Evolutionary conservation across 2,113 vertebrate species (phyloP).

Genomic region (Pelecanoides urinatrix): DNA sequence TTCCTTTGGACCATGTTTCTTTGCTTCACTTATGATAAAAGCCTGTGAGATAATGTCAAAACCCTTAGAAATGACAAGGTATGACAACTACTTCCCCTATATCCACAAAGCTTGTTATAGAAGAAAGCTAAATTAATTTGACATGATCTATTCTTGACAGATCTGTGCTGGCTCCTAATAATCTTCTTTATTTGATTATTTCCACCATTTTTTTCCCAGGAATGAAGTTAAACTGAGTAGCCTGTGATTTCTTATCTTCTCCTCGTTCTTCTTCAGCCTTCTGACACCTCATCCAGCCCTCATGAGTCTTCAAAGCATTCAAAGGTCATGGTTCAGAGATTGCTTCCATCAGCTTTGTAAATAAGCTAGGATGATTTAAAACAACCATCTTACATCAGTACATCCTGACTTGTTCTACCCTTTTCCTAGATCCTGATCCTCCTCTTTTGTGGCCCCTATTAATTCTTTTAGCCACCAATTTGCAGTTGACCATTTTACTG

Average conservation of each 20-base stretch:
- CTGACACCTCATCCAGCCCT: background rate
- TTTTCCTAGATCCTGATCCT: background rate
- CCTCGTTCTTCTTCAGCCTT: background rate
- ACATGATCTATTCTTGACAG: conserved; percentile 49
- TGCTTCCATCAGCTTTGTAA: background rate
- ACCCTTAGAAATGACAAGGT: conserved; percentile 52
- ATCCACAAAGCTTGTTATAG: conserved; percentile 33
- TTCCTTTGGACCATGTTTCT: conserved; percentile 17
- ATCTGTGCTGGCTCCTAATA: conserved; percentile 46
- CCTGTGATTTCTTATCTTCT: conserved; percentile 9
- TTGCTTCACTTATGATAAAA: conserved; percentile 50
- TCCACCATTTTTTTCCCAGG: background rate
- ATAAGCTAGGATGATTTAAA: background rate
- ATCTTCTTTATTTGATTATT: conserved; percentile 50
- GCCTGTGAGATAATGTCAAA: conserved; percentile 51
- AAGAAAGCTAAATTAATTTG: conserved; percentile 63
- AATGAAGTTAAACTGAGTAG: conserved; percentile 24
- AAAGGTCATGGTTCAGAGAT: background rate
- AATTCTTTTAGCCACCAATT: background rate
- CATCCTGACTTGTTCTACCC: background rate
- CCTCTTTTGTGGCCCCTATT: background rate
- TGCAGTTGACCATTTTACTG: background rate
- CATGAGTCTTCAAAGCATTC: background rate
- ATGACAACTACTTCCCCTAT: conserved; percentile 49
- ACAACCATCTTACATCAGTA: background rate